These are phyloP conservation scores for Autographa pulchrina DNA, from an alignment of 2,888 invertebrate species.

Conservation along the genomic window DNA sequence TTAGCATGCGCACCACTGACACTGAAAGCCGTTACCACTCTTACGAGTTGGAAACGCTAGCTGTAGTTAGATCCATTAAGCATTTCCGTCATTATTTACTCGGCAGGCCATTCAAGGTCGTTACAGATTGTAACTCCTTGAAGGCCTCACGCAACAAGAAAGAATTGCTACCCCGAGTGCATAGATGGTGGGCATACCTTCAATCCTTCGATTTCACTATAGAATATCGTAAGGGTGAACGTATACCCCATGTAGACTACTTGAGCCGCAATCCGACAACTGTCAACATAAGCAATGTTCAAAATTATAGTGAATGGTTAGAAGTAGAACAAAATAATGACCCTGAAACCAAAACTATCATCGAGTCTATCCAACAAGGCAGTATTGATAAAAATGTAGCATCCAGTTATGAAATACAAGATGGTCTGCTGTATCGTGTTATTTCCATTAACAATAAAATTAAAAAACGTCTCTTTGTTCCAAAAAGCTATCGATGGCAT, in stretches of 20 bases:
- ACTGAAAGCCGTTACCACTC: constrained; percentile 26
- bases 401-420: too few relatives aligned
- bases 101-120: constrained; percentile 22
- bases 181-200: too few relatives aligned
- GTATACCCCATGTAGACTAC: constrained; percentile 17
- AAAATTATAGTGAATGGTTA: constrained; percentile 27
- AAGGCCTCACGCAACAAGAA: not conserved
- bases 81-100: constrained; percentile 22
- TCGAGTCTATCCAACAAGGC: too few relatives aligned
- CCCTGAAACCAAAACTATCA: constrained; percentile 11
- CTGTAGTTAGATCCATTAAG: constrained; percentile 33
- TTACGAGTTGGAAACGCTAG: constrained; percentile 43
- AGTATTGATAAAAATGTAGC: not conserved
- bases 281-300: constrained; percentile 12
- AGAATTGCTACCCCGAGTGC: too few relatives aligned
- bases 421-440: too few relatives aligned
- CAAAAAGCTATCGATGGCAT: too few relatives aligned
- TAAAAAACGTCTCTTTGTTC: too few relatives aligned
- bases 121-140: constrained; percentile 28
- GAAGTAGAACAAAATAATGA: constrained; percentile 30
- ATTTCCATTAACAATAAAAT: too few relatives aligned
- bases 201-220: too few relatives aligned
- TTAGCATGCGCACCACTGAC: constrained; percentile 7
- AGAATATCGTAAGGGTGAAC: too few relatives aligned
- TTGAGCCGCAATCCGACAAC: constrained; percentile 22